phyloP scores from a whole-genome alignment of 2,797 vertebrate species.

The Centropyge bicolor region DNA sequence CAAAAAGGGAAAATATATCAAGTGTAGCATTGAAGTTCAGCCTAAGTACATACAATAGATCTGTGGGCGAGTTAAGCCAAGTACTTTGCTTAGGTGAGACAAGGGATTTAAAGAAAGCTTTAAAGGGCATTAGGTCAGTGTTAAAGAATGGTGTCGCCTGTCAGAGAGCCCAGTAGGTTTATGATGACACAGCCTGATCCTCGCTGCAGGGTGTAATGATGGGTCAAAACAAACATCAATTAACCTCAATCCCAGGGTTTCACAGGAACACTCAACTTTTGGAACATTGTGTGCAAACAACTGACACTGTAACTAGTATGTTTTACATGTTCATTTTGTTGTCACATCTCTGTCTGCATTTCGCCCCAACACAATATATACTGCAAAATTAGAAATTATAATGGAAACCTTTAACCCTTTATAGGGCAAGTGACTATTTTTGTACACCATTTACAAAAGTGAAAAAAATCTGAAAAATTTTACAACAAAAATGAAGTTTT shows the following conservation, averaged over 20 bases:
- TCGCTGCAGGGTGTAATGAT: not conserved
- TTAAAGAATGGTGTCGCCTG: not conserved
- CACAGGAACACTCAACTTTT: not conserved
- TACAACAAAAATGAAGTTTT: too few relatives aligned
- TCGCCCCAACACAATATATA: not conserved
- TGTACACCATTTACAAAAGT: too few relatives aligned
- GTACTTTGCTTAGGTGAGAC: not conserved
- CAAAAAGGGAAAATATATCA: not conserved
- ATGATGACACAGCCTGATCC: not conserved
- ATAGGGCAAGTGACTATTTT: too few relatives aligned
- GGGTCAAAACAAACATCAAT: not conserved
- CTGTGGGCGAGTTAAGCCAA: not conserved
- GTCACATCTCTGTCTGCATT: not conserved
- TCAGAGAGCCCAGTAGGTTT: not conserved
- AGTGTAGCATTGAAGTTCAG: not conserved
- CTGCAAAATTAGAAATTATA: too few relatives aligned
- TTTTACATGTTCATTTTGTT: not conserved
- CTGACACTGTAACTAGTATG: not conserved
- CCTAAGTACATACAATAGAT: not conserved
- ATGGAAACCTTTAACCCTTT: too few relatives aligned
- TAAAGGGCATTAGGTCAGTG: not conserved
- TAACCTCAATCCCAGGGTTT: not conserved
- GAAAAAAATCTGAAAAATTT: too few relatives aligned
- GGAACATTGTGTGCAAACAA: not conserved
- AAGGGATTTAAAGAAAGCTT: not conserved